phyloP scores from a whole-genome alignment of 2,113 vertebrate genomes.

The Saguinus imperator region DNA sequence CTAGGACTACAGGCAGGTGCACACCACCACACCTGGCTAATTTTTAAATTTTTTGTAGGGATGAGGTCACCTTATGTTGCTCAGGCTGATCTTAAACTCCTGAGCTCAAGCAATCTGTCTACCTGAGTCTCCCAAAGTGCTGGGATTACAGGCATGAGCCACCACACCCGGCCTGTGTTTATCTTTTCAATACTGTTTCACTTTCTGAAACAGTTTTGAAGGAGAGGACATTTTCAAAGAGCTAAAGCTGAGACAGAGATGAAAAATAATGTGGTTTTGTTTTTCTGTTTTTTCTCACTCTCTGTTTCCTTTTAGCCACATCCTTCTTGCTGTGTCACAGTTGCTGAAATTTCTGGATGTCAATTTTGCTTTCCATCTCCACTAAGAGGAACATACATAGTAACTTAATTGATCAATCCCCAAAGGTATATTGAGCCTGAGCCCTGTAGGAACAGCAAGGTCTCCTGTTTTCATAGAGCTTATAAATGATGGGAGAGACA shows the following conservation, averaged over 20 bases:
- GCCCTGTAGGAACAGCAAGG: not conserved
- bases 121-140: no score
- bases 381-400: not conserved
- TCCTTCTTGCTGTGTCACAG: not conserved
- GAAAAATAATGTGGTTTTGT: not conserved
- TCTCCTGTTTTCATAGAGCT: not conserved
- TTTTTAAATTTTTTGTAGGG: no score
- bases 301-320: not conserved
- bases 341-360: not conserved
- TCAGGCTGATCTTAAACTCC: no score
- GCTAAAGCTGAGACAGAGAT: not conserved
- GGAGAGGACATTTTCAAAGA: not conserved
- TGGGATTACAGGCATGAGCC: no score
- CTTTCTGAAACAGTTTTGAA: constrained; percentile 16
- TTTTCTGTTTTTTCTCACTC: not conserved
- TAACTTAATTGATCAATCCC: not conserved
- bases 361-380: not conserved
- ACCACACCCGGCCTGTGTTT: not conserved
- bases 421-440: not conserved
- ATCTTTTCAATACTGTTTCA: not conserved
- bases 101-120: no score
- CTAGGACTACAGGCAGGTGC: no score
- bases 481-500: not conserved
- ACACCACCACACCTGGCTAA: no score
- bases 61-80: no score